Percentiles rank a stretch among this genome's conserved stretches.
Conservation (phyloP, 2,888 invertebrate genomes). For the Pogonocherus hispidulus region DNA sequence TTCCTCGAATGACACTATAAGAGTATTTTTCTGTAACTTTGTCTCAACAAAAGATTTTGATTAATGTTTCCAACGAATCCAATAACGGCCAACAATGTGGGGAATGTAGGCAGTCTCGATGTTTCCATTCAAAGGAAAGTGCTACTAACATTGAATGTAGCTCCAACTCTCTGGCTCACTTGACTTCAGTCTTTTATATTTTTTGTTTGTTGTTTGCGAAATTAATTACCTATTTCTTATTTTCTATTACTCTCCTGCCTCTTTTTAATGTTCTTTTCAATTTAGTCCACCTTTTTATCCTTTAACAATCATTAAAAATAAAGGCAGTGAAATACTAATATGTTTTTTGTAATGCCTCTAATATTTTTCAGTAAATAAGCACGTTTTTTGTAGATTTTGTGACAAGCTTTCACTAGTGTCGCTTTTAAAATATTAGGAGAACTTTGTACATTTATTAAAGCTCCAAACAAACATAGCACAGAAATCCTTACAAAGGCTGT, state of each 20-base stretch:
- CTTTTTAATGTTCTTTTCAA: background rate
- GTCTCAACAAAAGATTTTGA: conserved; percentile 23
- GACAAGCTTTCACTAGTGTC: too few relatives aligned
- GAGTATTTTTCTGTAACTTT: conserved; percentile 7
- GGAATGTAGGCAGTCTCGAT: background rate
- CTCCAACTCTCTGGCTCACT: background rate
- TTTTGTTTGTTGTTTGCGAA: conserved; percentile 25
- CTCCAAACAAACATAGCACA: too few relatives aligned
- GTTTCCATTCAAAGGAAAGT: conserved; percentile 22
- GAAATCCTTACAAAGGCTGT: too few relatives aligned
- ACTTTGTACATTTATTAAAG: too few relatives aligned
- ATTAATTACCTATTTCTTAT: conserved; percentile 10
- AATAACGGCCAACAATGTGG: conserved; percentile 20
- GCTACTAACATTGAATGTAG: conserved; percentile 18
- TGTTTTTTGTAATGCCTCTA: too few relatives aligned
- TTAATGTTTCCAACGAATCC: conserved; percentile 22
- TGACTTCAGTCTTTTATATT: background rate
- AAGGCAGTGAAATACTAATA: too few relatives aligned
- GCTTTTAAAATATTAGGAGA: too few relatives aligned
- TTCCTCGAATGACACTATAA: background rate
- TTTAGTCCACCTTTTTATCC: too few relatives aligned
- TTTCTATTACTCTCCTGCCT: background rate
- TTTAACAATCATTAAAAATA: too few relatives aligned
- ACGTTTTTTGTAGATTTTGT: too few relatives aligned
- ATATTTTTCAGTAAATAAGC: too few relatives aligned